A percentile compares a stretch with the other conserved stretches of the same genome.
Conservation (phyloP, 2,113 vertebrate genomes). For the Lamprologus speciosus region DNA sequence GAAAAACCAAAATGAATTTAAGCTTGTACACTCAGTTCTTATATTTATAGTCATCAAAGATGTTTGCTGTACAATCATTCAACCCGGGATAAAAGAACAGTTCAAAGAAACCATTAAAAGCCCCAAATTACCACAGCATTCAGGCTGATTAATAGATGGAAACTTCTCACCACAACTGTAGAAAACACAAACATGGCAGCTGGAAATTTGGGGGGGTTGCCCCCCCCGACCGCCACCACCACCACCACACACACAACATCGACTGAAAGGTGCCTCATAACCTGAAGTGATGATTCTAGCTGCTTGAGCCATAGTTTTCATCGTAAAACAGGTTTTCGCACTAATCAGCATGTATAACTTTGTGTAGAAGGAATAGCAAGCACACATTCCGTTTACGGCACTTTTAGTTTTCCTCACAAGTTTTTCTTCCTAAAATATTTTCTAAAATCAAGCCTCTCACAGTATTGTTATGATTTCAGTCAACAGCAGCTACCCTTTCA, state of each 20-base stretch:
- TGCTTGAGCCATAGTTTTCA: background rate
- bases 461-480: background rate
- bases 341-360: background rate
- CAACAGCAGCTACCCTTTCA: background rate
- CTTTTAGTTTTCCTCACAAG: background rate
- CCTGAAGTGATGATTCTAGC: background rate
- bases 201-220: background rate
- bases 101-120: background rate
- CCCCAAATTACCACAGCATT: background rate
- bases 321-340: background rate
- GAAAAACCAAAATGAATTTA: background rate
- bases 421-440: background rate
- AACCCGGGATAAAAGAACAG: background rate
- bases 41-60: background rate
- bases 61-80: background rate
- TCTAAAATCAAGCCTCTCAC: background rate
- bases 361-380: background rate
- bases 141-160: background rate
- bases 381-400: background rate
- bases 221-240: accelerated
- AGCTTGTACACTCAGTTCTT: background rate
- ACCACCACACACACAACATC: background rate
- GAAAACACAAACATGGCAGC: background rate
- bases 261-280: background rate
- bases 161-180: background rate